Percentiles rank a stretch among this genome's conserved stretches.
phyloP scores from a whole-genome alignment of 2,797 vertebrate species.

The Trichosurus vulpecula region DNA sequence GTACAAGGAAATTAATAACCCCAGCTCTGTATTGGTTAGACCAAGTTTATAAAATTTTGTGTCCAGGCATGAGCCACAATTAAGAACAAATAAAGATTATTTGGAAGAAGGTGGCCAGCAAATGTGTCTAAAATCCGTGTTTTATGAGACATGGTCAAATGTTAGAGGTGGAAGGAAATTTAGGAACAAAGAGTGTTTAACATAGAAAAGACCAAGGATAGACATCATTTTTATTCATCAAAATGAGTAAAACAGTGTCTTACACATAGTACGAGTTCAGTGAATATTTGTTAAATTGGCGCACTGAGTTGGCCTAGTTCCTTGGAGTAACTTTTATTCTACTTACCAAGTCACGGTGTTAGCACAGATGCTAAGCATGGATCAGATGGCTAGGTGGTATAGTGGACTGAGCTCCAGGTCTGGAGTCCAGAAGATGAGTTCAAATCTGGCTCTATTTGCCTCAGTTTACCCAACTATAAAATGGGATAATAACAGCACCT shows the following conservation, averaged over 20 bases:
- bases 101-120: no score
- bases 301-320: neutral
- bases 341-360: neutral
- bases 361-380: neutral
- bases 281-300: neutral
- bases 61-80: no score
- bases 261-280: neutral
- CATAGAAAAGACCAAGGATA: neutral
- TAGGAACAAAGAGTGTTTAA: neutral
- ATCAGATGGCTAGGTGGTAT: neutral
- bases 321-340: neutral
- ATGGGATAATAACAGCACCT: neutral
- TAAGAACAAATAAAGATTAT: no score
- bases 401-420: neutral
- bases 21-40: no score
- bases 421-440: neutral
- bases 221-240: neutral
- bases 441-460: neutral
- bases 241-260: neutral
- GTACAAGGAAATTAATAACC: no score
- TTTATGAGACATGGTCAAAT: neutral
- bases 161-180: neutral
- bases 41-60: no score
- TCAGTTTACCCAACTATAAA: neutral
- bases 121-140: no score